Evolutionary conservation across 2,113 vertebrate genomes (phyloP).

Genomic region (Phycodurus eques): DNA sequence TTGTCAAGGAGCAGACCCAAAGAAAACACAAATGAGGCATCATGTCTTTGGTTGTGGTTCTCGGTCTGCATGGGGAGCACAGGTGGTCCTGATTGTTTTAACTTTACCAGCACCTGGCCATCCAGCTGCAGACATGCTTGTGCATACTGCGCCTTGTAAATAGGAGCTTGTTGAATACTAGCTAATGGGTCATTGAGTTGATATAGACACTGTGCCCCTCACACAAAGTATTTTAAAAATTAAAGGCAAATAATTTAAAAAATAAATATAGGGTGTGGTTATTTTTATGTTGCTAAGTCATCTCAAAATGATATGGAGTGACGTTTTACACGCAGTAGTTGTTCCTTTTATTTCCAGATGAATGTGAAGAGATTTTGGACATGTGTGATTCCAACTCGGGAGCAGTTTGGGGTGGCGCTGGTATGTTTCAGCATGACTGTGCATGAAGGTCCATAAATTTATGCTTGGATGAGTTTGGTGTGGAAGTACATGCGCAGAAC

Average conservation of each 20-base stretch:
- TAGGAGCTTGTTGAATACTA: not conserved
- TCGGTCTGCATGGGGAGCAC: slow-evolving; percentile 26
- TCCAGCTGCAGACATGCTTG: slow-evolving; percentile 12
- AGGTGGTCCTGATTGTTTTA: slow-evolving; percentile 55
- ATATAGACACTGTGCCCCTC: not conserved
- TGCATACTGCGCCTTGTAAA: slow-evolving; percentile 38
- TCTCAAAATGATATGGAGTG: no score
- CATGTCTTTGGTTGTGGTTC: slow-evolving; percentile 7
- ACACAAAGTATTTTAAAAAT: not conserved
- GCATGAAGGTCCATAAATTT: no score
- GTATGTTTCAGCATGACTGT: no score
- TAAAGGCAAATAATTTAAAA: not conserved
- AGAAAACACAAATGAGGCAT: not conserved
- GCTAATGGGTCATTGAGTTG: not conserved
- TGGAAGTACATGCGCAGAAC: no score
- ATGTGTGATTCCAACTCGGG: no score
- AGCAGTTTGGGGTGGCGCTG: no score
- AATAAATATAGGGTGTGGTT: no score
- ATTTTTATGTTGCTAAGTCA: no score
- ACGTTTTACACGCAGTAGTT: no score
- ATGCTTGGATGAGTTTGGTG: no score
- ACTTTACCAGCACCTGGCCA: slow-evolving; percentile 30
- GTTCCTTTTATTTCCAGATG: no score
- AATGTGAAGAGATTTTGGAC: no score
- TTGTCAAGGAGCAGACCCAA: slow-evolving; percentile 21